Base-by-base conservation (phyloP, 1,140 invertebrate species). In the Bacillus rossius region DNA sequence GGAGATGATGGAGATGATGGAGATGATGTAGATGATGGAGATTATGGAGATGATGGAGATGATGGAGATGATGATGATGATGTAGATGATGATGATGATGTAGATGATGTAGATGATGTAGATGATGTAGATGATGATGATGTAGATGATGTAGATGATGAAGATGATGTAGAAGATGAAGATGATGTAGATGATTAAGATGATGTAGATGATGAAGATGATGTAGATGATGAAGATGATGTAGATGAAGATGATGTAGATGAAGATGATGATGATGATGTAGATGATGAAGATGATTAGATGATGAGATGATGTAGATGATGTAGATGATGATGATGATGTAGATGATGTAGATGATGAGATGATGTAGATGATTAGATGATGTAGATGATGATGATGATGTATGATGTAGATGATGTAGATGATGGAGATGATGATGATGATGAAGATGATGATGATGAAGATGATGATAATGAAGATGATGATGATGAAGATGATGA, bases 231-330 rank as follows among this genome's bases (percentile, higher is more conserved):
- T 53, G 29, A 23, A 8, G 29, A 23, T 53, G 51, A 38, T 38
- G n/a, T 16, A 10, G 51, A 53, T 38, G 51, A 38, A 16, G 16
- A 38, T 23, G 51, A 38, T 25, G 48, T 7, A 37, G 48, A 51
- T n/a, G 48, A 25, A 37, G 22, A 51, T 25, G 48, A 16, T 51
- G 48, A 51, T 25, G 16, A 51, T 20, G 16, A 51, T 25, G 48
- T 8, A 22, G 48, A 51, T 29, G 16, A 51, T 25, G 48, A 51
- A 7, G 48, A 51, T 51, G 48, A 38, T n/a, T 37, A 8, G 48
- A 51, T 16, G 48, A 51, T 29, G 10, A 34, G 4, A 51, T 20
- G 48, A 51, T 25, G 5, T 8, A 7, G 48, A 17, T 29, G 2
- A 26, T 17, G 22, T 5, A 7, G 22, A 14, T 25, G 50, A 2